These are phyloP conservation scores for Anomalospiza imberbis DNA, from an alignment of 2,797 vertebrate genomes.

Conservation along the genomic window DNA sequence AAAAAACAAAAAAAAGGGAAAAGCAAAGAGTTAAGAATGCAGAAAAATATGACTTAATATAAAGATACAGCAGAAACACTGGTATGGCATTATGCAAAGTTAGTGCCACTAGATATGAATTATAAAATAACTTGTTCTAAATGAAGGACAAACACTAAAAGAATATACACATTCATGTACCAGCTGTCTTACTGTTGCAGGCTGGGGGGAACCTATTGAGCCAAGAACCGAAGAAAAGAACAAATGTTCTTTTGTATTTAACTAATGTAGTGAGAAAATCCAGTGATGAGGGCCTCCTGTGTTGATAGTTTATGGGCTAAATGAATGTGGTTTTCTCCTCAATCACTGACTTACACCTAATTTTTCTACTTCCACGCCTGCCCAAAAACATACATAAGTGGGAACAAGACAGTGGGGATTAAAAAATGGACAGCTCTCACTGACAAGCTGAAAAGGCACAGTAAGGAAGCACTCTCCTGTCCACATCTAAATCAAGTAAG, in stretches of 20 bases:
- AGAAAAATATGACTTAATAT: not conserved
- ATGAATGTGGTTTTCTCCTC: not conserved
- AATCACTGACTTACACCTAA: not conserved
- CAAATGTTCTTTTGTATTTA: not conserved
- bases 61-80: not conserved
- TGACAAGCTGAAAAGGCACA: not conserved
- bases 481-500: not conserved
- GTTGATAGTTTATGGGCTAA: not conserved
- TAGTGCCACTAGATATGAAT: not conserved
- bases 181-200: not conserved
- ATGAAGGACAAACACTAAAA: not conserved
- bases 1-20: not conserved
- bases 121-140: not conserved
- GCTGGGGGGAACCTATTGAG: not conserved
- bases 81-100: not conserved
- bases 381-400: not conserved
- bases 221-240: not conserved
- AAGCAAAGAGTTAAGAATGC: not conserved
- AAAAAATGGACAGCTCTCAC: not conserved
- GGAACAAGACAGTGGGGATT: not conserved
- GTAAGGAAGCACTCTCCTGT: not conserved
- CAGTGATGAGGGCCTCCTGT: not conserved
- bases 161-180: not conserved
- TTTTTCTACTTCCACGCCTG: not conserved
- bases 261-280: not conserved